A percentile compares a stretch with the other conserved stretches of the same genome.
Evolutionary conservation across 2,797 vertebrate genomes (phyloP).

Genomic region (Hafferia zeledoni): DNA sequence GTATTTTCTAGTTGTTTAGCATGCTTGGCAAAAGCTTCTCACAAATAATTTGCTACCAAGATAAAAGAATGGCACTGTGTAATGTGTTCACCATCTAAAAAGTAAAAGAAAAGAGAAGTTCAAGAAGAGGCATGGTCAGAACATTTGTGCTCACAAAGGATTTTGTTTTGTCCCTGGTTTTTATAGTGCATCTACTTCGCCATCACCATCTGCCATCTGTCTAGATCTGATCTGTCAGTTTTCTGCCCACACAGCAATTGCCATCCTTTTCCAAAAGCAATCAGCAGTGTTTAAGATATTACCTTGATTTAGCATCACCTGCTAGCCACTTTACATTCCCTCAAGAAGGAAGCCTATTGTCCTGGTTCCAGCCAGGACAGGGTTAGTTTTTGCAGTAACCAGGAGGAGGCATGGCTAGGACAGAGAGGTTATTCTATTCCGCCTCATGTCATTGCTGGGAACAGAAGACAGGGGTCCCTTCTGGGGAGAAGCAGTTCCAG

Average conservation of each 20-base stretch:
- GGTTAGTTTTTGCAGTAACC: background rate
- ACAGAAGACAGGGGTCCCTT: background rate
- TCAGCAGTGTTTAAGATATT: background rate
- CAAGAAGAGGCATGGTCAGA: background rate
- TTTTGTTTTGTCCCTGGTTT: background rate
- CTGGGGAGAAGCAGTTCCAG: fast-evolving
- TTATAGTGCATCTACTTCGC: background rate
- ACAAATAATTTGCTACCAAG: background rate
- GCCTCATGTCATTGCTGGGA: fast-evolving
- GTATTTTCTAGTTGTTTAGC: background rate
- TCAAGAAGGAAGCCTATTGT: background rate
- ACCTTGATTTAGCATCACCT: background rate
- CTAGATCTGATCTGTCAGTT: background rate
- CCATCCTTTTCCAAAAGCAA: background rate
- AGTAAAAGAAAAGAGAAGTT: background rate
- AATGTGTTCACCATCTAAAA: background rate
- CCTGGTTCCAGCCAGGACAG: background rate
- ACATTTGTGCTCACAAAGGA: background rate
- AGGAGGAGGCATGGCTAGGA: background rate
- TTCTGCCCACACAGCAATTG: background rate
- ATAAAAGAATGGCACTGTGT: background rate
- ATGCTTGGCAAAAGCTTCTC: background rate
- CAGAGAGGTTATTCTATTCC: background rate
- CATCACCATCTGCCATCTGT: background rate
- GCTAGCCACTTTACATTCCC: background rate